Evolutionary conservation across 2,888 invertebrate genomes (phyloP), one percentile per base, ranked within the genome.

Genomic region (Abscondita cerata): DNA sequence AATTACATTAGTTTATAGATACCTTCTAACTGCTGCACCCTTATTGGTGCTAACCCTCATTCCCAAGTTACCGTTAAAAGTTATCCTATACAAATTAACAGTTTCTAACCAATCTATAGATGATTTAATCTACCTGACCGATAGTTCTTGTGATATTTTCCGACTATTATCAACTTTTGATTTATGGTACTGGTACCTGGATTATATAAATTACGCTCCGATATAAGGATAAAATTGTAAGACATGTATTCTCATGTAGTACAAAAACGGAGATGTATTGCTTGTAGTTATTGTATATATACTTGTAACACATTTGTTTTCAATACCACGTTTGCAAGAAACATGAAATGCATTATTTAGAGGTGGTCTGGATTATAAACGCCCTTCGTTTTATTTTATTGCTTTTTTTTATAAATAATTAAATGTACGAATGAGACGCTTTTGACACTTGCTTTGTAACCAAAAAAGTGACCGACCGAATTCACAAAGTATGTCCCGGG

Each of bases 61-160:
- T 52, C 62, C 62, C 16, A 38, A 38, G 31, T 15, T 41, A 62
- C 62, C 56, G 62, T 62, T 62, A 62, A 48, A 46, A 52, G 50
- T n/a, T 25, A 44, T 34, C 11, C 52, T 53, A 33, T 34, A 51
- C 44, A 55, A 61, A 61, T 51, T 61, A 51, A 54, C 33, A 44
- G 38, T 33, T 25, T 25, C 44, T 46, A 53, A 47, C 31, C 38
- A 48, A 54, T 31, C 46, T 47, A 52, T 55, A 61, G 44, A 19
- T 44, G 44, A 44, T 44, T 19, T 44, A 56, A 56, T 51, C 52
- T 56, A 44, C 55, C 50, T 38, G 46, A 51, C 40, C 50, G 52
- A 54, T 50, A 54, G 18, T 38, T 48, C 54, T 46, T 60, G 16
- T 60, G 25, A 55, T 55, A 52, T 52, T 44, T 57, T 46, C 56